A percentile compares a stretch with the other conserved stretches of the same genome.
Conservation (phyloP, 1,140 invertebrate species). For the Caligus rogercresseyi region DNA sequence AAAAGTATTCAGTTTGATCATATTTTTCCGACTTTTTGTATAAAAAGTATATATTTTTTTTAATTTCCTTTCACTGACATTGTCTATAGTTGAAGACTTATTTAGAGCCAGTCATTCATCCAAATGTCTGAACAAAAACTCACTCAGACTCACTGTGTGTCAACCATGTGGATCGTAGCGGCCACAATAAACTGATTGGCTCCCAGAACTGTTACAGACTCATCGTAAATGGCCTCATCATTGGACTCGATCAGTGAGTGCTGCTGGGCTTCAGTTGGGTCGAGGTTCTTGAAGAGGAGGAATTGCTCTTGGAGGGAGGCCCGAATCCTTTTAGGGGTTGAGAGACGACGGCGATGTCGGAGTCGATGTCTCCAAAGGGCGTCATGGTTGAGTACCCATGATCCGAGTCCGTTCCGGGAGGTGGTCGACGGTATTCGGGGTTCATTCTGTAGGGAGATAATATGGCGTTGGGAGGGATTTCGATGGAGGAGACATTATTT, state of each 20-base stretch:
- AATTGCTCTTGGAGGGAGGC: not conserved
- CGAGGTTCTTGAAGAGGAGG: constrained; percentile 25
- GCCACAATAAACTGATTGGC: constrained; percentile 53
- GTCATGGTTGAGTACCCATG: constrained; percentile 91
- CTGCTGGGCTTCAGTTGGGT: constrained; percentile 25
- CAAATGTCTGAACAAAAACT: too few relatives aligned
- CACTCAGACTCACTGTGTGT: constrained; percentile 32
- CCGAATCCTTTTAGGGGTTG: not conserved
- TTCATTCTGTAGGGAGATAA: constrained; percentile 73
- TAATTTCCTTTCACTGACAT: too few relatives aligned
- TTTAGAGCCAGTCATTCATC: too few relatives aligned
- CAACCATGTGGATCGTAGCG: constrained; percentile 58
- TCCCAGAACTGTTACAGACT: constrained; percentile 32
- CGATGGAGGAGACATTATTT: not conserved
- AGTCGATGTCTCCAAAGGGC: constrained; percentile 66
- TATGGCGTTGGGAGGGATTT: constrained; percentile 31
- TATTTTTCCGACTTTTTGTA: too few relatives aligned
- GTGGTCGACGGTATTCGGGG: constrained; percentile 54
- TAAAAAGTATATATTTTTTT: too few relatives aligned
- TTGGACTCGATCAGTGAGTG: constrained; percentile 27
- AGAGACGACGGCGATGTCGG: constrained; percentile 30
- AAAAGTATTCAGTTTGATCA: too few relatives aligned
- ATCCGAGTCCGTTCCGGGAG: constrained; percentile 59
- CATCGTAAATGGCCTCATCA: constrained; percentile 26
- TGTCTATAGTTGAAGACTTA: too few relatives aligned